Evolutionary conservation across 2,113 vertebrate genomes (phyloP).

Genomic region (Tinamus guttatus): DNA sequence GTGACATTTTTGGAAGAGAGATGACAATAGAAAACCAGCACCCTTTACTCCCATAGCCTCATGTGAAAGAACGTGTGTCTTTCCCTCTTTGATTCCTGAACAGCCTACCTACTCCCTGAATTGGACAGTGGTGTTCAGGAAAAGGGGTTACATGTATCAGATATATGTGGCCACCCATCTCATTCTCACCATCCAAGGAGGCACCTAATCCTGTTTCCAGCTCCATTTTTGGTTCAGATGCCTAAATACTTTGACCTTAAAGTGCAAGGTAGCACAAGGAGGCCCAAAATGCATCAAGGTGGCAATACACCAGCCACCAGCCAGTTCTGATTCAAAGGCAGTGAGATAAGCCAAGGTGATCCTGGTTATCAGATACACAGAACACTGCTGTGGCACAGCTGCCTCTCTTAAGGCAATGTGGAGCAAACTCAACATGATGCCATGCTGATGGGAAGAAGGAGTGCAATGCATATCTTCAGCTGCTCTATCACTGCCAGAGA

Average conservation of each 20-base stretch:
- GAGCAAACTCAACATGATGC: background rate
- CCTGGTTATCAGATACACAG: background rate
- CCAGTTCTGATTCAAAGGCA: background rate
- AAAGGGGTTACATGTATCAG: background rate
- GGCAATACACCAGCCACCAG: background rate
- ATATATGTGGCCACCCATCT: background rate
- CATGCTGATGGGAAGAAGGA: background rate
- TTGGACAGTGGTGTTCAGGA: background rate
- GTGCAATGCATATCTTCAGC: background rate
- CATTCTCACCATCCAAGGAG: background rate
- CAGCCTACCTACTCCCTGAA: background rate
- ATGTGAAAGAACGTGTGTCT: background rate
- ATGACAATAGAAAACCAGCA: background rate
- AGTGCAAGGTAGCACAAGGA: background rate
- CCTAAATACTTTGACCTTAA: background rate
- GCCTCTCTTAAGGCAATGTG: background rate
- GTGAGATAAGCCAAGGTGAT: background rate
- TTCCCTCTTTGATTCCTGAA: background rate
- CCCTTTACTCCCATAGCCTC: background rate
- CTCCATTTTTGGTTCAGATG: background rate
- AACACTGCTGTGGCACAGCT: background rate
- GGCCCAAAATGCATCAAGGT: background rate
- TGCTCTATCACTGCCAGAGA: fast-evolving
- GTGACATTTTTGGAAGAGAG: background rate
- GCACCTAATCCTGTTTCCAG: background rate